These are phyloP conservation scores for Drosophila koepferae DNA, from an alignment of 2,888 invertebrate species.

Conservation along the genomic window DNA sequence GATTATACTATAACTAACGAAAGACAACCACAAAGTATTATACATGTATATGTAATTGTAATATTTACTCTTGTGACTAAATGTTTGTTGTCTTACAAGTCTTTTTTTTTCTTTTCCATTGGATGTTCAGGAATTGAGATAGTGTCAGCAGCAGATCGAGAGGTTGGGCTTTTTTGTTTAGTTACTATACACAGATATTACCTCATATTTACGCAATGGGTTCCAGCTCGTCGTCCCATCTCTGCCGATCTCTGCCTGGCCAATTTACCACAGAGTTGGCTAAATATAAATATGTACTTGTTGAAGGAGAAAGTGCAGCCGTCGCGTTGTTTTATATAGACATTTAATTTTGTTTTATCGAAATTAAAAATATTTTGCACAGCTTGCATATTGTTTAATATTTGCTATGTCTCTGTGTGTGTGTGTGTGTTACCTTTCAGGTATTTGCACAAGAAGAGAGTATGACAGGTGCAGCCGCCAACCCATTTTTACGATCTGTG, in stretches of 20 bases:
- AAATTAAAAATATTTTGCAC: conserved; percentile 69
- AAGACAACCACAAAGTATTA: background rate
- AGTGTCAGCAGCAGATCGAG: conserved; percentile 29
- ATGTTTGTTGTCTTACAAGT: background rate
- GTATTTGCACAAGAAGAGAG: conserved; percentile 71
- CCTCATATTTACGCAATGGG: conserved; percentile 69
- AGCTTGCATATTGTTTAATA: conserved; percentile 67
- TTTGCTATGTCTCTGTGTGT: conserved; percentile 1
- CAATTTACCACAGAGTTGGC: conserved; percentile 61
- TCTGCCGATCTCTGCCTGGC: conserved; percentile 21
- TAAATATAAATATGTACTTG: conserved; percentile 59
- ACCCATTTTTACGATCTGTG: conserved; percentile 66
- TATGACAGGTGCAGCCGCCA: conserved; percentile 57
- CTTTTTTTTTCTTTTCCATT: conserved; percentile 6
- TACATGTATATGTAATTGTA: background rate
- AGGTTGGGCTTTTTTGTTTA: conserved; percentile 24
- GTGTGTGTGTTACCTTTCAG: conserved; percentile 18
- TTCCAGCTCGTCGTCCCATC: conserved; percentile 31
- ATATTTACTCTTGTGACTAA: conserved; percentile 9
- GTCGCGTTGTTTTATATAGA: conserved; percentile 43
- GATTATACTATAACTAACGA: background rate
- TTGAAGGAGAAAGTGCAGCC: conserved; percentile 70
- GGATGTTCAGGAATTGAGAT: conserved; percentile 43
- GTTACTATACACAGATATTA: conserved; percentile 59
- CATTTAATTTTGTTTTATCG: conserved; percentile 34